Conservation (phyloP, 2,888 invertebrate genomes). For the Spatulosminthurus flaviceps region DNA sequence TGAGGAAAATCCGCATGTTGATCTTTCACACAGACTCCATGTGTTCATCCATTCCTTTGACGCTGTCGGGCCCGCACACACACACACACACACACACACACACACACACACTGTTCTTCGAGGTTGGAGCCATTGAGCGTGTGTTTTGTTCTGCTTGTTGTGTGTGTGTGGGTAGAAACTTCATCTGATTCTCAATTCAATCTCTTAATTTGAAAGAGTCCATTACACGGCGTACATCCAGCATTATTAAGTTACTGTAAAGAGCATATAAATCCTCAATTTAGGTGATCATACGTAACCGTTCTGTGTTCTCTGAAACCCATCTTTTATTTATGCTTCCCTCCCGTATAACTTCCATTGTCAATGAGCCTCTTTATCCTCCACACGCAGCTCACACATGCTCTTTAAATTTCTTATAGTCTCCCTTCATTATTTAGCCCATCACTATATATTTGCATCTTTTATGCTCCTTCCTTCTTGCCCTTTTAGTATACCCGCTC, state of each 20-base stretch:
- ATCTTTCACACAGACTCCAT: neutral
- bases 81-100: too few species aligned
- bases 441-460: too few species aligned
- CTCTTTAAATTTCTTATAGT: too few species aligned
- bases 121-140: too few species aligned
- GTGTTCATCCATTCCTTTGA: neutral
- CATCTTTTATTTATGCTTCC: conserved; percentile 13
- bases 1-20: neutral
- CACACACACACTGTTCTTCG: too few species aligned
- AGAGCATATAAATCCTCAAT: conserved; percentile 9
- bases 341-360: neutral
- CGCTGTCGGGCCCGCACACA: neutral
- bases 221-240: neutral
- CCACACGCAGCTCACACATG: too few species aligned
- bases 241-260: conserved; percentile 13
- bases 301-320: neutral
- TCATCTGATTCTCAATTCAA: conserved; percentile 20
- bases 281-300: conserved; percentile 7
- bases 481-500: too few species aligned
- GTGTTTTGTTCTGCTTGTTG: too few species aligned
- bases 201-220: conserved; percentile 23
- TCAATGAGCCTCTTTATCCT: neutral
- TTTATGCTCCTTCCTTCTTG: too few species aligned
- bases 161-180: neutral
- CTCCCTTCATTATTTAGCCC: too few species aligned